phyloP scores from a whole-genome alignment of 2,113 vertebrate genomes.

The Centropristis striata region DNA sequence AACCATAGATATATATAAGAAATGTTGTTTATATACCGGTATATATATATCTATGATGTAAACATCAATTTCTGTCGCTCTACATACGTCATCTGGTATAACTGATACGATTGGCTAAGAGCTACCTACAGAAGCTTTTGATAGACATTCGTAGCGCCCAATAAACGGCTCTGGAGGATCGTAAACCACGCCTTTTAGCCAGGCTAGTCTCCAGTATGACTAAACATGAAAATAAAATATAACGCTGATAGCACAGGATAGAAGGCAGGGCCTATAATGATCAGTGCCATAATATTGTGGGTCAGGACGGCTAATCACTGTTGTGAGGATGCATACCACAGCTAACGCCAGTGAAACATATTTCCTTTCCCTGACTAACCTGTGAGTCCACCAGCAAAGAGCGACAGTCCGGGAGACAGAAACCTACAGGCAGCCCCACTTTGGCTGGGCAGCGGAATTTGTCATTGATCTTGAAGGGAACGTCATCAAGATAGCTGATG shows the following conservation, averaged over 20 bases:
- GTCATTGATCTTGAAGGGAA: slow-evolving; percentile 98
- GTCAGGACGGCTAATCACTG: not conserved
- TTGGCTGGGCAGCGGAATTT: slow-evolving; percentile 95
- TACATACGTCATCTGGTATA: no score
- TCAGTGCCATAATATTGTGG: not conserved
- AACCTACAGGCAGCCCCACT: slow-evolving; percentile 95
- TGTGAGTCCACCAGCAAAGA: slow-evolving; percentile 87
- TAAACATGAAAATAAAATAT: not conserved
- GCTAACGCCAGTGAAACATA: not conserved
- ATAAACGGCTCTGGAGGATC: no score
- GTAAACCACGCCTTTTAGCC: no score
- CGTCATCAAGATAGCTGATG: slow-evolving; percentile 97
- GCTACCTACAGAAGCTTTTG: no score
- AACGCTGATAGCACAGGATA: not conserved
- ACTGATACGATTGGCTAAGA: no score
- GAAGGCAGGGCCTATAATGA: not conserved
- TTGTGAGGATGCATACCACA: not conserved
- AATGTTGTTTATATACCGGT: no score
- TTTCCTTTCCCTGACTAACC: slow-evolving; percentile 80
- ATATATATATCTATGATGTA: no score
- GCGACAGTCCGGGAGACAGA: slow-evolving; percentile 89
- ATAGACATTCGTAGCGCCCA: no score
- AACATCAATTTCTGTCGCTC: no score
- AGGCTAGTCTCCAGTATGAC: slow-evolving; percentile 8
- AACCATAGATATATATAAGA: no score